Evolutionary conservation across 2,113 vertebrate species (phyloP).

Genomic region (Actinemys pallida): DNA sequence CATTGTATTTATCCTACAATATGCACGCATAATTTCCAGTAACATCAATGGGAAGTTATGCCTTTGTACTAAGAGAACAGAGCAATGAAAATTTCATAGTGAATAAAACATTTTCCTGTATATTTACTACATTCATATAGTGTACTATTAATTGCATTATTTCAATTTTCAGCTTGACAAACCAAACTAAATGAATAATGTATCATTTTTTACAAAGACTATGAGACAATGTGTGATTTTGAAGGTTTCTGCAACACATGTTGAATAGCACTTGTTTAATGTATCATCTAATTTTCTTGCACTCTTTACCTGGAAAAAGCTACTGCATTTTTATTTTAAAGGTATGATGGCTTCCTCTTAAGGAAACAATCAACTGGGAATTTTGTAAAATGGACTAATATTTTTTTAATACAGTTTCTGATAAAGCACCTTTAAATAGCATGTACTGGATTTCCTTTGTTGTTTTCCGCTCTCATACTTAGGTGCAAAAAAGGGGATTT

Average conservation of each 20-base stretch:
- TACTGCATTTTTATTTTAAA: background rate
- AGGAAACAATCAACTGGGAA: background rate
- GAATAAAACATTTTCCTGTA: background rate
- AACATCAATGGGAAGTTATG: background rate
- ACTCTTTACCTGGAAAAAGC: background rate
- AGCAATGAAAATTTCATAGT: background rate
- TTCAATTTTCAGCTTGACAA: background rate
- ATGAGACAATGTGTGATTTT: background rate
- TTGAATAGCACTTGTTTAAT: background rate
- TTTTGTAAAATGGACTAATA: background rate
- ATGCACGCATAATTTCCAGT: background rate
- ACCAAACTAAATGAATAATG: background rate
- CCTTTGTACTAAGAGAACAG: conserved; percentile 9
- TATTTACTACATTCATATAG: background rate
- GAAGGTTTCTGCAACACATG: background rate
- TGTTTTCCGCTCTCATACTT: background rate
- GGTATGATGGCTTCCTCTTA: background rate
- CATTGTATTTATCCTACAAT: background rate
- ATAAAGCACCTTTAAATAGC: background rate
- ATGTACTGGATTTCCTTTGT: background rate
- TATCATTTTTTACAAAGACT: background rate
- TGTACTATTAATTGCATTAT: background rate
- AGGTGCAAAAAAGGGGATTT: background rate
- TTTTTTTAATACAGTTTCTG: background rate
- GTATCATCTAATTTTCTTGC: background rate